These are phyloP conservation scores for Plutomurus gul DNA, from an alignment of 1,140 invertebrate species.

Conservation along the genomic window DNA sequence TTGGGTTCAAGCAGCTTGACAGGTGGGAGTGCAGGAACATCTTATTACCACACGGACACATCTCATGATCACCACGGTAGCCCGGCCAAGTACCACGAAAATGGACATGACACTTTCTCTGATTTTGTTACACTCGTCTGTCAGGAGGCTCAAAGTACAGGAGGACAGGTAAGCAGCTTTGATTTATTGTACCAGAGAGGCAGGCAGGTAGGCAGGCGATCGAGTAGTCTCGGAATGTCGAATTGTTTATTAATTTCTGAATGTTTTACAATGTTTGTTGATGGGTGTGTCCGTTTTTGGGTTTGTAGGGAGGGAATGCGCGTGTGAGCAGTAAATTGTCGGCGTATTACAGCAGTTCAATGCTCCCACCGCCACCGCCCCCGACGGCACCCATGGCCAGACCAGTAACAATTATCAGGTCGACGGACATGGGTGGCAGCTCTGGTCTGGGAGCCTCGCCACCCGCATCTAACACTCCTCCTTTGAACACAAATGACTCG, in stretches of 20 bases:
- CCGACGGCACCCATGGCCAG: constrained; percentile 78
- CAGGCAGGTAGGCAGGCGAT: no score
- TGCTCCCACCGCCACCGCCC: constrained; percentile 92
- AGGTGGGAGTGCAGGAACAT: constrained; percentile 58
- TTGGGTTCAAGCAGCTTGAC: constrained; percentile 71
- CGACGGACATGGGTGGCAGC: constrained; percentile 68
- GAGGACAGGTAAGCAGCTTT: constrained; percentile 70
- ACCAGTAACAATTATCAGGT: constrained; percentile 91
- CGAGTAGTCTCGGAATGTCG: no score
- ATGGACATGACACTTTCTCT: constrained; percentile 86
- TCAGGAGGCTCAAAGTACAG: constrained; percentile 84
- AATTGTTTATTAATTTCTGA: neutral
- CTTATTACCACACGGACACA: constrained; percentile 66
- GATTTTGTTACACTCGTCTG: constrained; percentile 97
- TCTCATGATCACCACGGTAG: constrained; percentile 61
- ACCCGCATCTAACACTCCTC: constrained; percentile 67
- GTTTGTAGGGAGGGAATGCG: constrained; percentile 48
- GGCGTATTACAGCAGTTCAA: constrained; percentile 86
- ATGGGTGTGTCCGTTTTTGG: no score
- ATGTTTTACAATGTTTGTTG: neutral
- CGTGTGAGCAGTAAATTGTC: constrained; percentile 64
- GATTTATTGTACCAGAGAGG: neutral
- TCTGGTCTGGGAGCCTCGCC: constrained; percentile 59
- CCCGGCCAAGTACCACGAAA: constrained; percentile 77
- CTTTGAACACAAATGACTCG: constrained; percentile 54